Evolutionary conservation across 2,113 vertebrate genomes (phyloP), one percentile per base, ranked within the genome.

Genomic region (Riparia riparia): DNA sequence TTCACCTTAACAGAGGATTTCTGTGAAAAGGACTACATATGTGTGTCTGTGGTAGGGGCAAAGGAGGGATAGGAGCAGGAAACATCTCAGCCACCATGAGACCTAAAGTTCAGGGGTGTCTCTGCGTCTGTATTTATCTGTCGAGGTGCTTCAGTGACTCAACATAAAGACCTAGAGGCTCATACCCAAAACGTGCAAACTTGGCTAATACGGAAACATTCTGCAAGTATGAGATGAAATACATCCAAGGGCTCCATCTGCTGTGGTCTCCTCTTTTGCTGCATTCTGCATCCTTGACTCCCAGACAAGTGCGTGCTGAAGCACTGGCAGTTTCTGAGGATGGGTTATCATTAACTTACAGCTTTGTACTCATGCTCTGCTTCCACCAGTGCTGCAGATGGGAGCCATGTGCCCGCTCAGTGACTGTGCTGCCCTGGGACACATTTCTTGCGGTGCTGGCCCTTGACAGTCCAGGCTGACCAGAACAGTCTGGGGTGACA

Each of bases 401-500:
- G 37, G 74, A 58, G 31, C 37, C 5, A 21, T 0, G 57, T 32
- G 37, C 58, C 54, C 14, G 69, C 76, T 26, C 69, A 22, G 17
- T 18, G 32, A 73, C 57, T 73, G 93, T 17, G 7, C 50, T 49
- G 17, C 80, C 25, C 70, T 82, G 93, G 44, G 94, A 86, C 63
- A 34, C 4, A 31, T 90, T 92, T 70, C 73, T 42, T 47, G 65
- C 1, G 1, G 37, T 0, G 10, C 68, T 96, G 45, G 22, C 49
- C 42, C 68, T 83, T 65, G 89, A 77, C 31, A 78, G 89, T 42
- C 63, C 54, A 86, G 54, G 94, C 80, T 90, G 94, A 14, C 86
- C 20, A 37, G 97, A 82, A 94, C 99, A 99, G 82, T 98, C 98
- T 50, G 96, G 92, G 20, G 97, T 97, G 93, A 77, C 95, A 93